phyloP scores from a whole-genome alignment of 2,888 invertebrate genomes.

The Plagiodera versicolora region DNA sequence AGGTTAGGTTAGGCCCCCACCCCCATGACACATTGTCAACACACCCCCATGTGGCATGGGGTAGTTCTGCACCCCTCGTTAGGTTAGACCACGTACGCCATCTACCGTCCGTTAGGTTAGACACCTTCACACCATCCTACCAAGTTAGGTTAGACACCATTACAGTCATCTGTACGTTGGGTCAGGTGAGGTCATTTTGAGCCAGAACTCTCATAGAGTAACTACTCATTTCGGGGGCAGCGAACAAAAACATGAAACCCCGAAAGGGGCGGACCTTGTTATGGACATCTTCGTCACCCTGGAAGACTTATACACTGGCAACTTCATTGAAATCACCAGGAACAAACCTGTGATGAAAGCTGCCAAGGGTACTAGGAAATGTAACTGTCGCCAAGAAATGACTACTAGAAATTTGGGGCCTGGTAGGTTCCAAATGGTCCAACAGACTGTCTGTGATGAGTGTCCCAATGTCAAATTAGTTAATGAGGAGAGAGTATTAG shows the following conservation, averaged over 20 bases:
- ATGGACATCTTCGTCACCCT: conserved; percentile 92
- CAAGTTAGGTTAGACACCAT: no score
- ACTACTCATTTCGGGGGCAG: conserved; percentile 82
- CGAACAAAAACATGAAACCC: conserved; percentile 76
- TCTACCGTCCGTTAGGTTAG: no score
- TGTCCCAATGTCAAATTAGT: conserved; percentile 97
- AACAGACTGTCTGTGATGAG: conserved; percentile 96
- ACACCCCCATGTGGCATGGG: no score
- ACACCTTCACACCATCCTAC: no score
- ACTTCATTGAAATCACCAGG: conserved; percentile 94
- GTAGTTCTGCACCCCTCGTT: no score
- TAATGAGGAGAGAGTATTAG: conserved; percentile 87
- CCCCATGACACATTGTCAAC: no score
- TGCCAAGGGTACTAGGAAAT: conserved; percentile 92
- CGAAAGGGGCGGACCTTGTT: conserved; percentile 86
- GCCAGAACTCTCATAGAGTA: no score
- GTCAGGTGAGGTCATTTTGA: no score
- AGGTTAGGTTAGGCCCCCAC: no score
- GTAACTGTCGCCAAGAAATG: conserved; percentile 99
- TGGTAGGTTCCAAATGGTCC: conserved; percentile 82
- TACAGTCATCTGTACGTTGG: no score
- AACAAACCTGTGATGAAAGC: conserved; percentile 96
- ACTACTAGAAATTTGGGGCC: conserved; percentile 95
- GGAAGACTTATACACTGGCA: conserved; percentile 95
- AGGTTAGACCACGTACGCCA: no score